These are phyloP conservation scores for Gallinago media DNA, from an alignment of 2,113 vertebrate species.

Conservation along the genomic window DNA sequence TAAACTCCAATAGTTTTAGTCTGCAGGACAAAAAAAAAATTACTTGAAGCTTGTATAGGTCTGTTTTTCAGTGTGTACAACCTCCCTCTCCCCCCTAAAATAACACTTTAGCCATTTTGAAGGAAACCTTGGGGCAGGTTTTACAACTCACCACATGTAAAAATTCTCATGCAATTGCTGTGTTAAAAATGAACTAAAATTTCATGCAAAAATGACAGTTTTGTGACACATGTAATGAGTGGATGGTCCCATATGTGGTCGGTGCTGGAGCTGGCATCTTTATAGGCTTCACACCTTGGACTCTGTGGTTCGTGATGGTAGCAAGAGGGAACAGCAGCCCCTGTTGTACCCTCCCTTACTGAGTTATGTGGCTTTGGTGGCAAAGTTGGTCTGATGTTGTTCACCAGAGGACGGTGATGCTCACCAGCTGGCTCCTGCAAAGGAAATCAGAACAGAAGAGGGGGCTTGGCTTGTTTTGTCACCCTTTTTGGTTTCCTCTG, in stretches of 20 bases:
- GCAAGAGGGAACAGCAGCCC: neutral
- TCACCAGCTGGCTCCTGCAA: neutral
- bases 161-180: neutral
- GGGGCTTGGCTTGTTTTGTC: neutral
- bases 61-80: neutral
- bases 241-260: fast-evolving
- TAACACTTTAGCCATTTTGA: neutral
- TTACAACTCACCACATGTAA: neutral
- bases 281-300: neutral
- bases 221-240: fast-evolving
- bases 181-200: neutral
- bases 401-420: neutral
- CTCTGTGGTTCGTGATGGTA: fast-evolving
- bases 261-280: neutral
- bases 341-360: fast-evolving
- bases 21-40: neutral
- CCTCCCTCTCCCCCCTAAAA: neutral
- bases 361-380: neutral
- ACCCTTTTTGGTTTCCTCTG: neutral
- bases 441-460: neutral
- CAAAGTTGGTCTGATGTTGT: neutral
- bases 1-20: neutral
- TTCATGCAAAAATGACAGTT: neutral
- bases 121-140: neutral
- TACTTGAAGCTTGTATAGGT: neutral